Conservation (phyloP, 2,888 invertebrate genomes). For the Bruchidius siliquastri region DNA sequence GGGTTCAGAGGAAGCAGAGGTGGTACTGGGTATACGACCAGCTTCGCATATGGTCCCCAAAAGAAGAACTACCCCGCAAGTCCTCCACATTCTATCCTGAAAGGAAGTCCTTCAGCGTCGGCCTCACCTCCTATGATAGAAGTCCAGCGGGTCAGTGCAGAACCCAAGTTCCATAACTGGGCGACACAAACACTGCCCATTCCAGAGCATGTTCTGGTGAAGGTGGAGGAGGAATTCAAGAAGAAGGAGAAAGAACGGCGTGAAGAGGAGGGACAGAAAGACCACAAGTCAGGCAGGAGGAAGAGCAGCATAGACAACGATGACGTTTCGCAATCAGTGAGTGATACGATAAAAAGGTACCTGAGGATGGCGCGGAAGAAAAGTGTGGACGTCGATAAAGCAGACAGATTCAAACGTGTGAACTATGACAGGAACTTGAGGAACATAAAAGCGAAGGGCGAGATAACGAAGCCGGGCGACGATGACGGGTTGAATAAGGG, state of each 20-base stretch:
- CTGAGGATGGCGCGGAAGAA: slow-evolving; percentile 84
- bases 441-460: slow-evolving; percentile 75
- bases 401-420: slow-evolving; percentile 78
- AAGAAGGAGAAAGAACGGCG: slow-evolving; percentile 46
- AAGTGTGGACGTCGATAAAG: slow-evolving; percentile 75
- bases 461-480: slow-evolving; percentile 70
- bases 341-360: slow-evolving; percentile 82
- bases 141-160: slow-evolving; percentile 56
- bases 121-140: slow-evolving; percentile 62
- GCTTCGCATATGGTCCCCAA: slow-evolving; percentile 19
- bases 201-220: slow-evolving; percentile 52
- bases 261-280: slow-evolving; percentile 36
- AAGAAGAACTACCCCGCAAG: slow-evolving; percentile 15
- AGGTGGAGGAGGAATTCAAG: slow-evolving; percentile 49
- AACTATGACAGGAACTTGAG: slow-evolving; percentile 82
- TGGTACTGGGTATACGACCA: slow-evolving; percentile 30
- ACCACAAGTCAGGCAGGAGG: slow-evolving; percentile 48
- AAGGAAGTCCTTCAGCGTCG: neutral
- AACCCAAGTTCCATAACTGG: slow-evolving; percentile 45
- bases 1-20: slow-evolving; percentile 49
- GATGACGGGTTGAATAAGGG: slow-evolving; percentile 74
- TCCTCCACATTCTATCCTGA: neutral
- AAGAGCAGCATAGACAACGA: slow-evolving; percentile 79
- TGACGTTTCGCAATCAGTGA: slow-evolving; percentile 80
- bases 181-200: slow-evolving; percentile 63